Evolutionary conservation across 2,888 invertebrate genomes (phyloP).

Genomic region (Melinaea menophilus): DNA sequence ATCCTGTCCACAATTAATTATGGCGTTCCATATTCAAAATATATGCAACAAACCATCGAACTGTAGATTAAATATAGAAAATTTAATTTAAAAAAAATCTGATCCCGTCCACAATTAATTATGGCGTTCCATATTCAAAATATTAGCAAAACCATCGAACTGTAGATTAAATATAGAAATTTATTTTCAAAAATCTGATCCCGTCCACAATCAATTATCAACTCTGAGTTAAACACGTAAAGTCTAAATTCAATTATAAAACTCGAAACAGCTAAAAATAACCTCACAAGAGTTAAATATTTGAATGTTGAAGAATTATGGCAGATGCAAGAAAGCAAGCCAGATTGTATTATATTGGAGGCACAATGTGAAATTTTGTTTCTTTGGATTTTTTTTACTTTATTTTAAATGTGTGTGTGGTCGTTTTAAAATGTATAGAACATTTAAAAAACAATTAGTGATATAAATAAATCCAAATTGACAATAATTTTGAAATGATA

Average conservation of each 20-base stretch:
- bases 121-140: too few relatives aligned
- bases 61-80: slow-evolving; percentile 16
- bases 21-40: background rate
- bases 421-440: too few relatives aligned
- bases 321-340: slow-evolving; percentile 18
- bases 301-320: slow-evolving; percentile 21
- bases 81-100: slow-evolving; percentile 6
- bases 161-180: slow-evolving; percentile 15
- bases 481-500: too few relatives aligned
- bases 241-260: slow-evolving; percentile 25
- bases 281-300: slow-evolving; percentile 19
- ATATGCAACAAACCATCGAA: slow-evolving; percentile 8
- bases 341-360: slow-evolving; percentile 10
- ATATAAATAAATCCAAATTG: too few relatives aligned
- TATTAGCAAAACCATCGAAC: slow-evolving; percentile 9
- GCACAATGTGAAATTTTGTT: slow-evolving; percentile 18
- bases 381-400: slow-evolving; percentile 14
- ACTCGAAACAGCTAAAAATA: slow-evolving; percentile 22
- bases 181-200: slow-evolving; percentile 9
- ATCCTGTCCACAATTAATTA: slow-evolving; percentile 15
- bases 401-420: too few relatives aligned
- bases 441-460: too few relatives aligned
- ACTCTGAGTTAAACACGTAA: slow-evolving; percentile 20
- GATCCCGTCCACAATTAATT: slow-evolving; percentile 8
- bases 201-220: slow-evolving; percentile 17